A percentile compares a stretch with the other conserved stretches of the same genome.
Conservation (phyloP, 1,140 invertebrate species). For the Elymnias hypermnestra region DNA sequence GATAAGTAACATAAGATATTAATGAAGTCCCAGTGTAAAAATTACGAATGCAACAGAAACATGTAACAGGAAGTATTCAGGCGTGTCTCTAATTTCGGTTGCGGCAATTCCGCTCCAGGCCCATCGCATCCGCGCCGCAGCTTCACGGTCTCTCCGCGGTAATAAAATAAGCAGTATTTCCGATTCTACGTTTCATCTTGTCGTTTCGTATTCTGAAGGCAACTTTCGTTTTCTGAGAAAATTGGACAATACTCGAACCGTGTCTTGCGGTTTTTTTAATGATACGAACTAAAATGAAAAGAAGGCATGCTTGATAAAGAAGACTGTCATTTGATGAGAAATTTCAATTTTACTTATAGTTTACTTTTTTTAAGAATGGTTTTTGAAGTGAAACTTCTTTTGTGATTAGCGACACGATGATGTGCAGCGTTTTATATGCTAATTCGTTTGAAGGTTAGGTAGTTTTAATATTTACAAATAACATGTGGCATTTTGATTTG, state of each 20-base stretch:
- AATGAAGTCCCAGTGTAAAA: slow-evolving; percentile 13
- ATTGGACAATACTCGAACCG: slow-evolving; percentile 36
- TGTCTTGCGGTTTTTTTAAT: slow-evolving; percentile 40
- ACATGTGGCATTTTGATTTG: no score
- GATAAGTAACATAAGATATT: no score
- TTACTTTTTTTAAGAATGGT: no score
- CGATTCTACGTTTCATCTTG: slow-evolving; percentile 65
- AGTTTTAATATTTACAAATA: no score
- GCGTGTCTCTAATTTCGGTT: slow-evolving; percentile 53
- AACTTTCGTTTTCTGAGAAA: slow-evolving; percentile 50
- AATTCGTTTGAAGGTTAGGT: no score
- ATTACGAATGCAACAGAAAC: slow-evolving; percentile 14
- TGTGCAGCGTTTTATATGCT: no score
- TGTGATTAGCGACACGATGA: no score
- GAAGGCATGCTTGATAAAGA: not conserved
- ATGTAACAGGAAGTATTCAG: slow-evolving; percentile 29
- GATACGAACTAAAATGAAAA: not conserved
- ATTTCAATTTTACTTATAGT: no score
- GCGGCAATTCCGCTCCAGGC: slow-evolving; percentile 44
- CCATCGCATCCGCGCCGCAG: slow-evolving; percentile 51
- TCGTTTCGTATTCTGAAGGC: slow-evolving; percentile 63
- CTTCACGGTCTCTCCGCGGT: slow-evolving; percentile 44
- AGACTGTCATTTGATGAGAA: not conserved
- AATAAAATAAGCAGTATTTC: slow-evolving; percentile 74
- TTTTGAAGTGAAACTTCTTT: no score